Conservation (phyloP, 2,113 vertebrate species). For the Etheostoma spectabile region DNA sequence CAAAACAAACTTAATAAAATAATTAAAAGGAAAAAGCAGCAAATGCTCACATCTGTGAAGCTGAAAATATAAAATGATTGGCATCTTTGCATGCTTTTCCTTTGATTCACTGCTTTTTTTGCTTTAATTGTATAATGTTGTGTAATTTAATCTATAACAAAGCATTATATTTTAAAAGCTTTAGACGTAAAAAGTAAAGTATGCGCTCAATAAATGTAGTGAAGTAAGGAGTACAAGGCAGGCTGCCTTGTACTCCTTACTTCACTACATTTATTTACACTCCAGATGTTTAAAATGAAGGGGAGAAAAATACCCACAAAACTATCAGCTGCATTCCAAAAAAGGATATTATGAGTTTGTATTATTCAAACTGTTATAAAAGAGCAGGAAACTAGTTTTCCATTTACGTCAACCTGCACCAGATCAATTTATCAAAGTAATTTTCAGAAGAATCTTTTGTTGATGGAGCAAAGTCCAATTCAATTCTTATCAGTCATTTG, state of each 20-base stretch:
- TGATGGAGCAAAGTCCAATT: constrained; percentile 49
- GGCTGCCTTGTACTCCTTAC: too few relatives aligned
- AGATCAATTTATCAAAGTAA: constrained; percentile 5
- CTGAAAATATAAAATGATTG: background rate
- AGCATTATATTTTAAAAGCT: background rate
- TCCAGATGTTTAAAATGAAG: background rate
- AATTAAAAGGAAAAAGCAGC: background rate
- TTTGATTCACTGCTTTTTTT: background rate
- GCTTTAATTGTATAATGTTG: background rate
- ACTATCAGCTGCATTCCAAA: background rate
- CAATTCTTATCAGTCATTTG: constrained; percentile 44
- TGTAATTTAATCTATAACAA: background rate
- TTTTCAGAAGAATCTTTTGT: constrained; percentile 10
- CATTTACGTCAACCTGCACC: background rate
- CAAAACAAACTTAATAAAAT: background rate
- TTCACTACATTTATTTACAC: too few relatives aligned
- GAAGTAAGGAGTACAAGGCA: background rate
- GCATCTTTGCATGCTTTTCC: too few relatives aligned
- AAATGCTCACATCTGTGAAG: background rate
- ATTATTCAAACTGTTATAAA: background rate
- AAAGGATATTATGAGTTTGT: background rate
- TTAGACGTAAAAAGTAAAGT: background rate
- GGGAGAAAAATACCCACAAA: background rate
- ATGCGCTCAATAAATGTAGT: background rate
- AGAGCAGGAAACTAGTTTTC: constrained; percentile 12